Base-by-base conservation (phyloP, 1,140 invertebrate species). In the Dendrolimus punctatus region DNA sequence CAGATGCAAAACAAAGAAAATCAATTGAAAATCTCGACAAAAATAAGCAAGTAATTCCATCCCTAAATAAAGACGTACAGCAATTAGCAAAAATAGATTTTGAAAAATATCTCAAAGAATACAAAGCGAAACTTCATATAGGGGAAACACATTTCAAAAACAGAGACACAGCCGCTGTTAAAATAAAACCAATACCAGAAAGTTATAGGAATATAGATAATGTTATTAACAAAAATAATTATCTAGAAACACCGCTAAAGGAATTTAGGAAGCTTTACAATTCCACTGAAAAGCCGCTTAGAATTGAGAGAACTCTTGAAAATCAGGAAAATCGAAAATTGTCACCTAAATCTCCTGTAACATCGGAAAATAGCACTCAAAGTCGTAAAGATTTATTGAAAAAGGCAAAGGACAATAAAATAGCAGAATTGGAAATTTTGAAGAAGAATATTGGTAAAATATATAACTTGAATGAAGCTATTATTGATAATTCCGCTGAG, bases 191-290 rank as follows among this genome's bases (percentile, higher is more conserved):
- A 0, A 75, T 76, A 37, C 74, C 70, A 4, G 40, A 39, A 39
- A 40, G 48, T 0, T 71, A 58, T 50, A 56, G 49, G 4, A 50
- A 61, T 8, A 40, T 55, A 0, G 40, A 59, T n/a, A 9, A 36
- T 7, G n/a, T 60, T 45, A 36, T 60, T 43, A 51, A 64, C 36
- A 55, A 8, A 5, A 51, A 62, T 8, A 8, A 82, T 56, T 85
- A 77, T 48, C 62, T 85, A 44, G 77, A 77, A 57, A 80, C 69
- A 6, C 77, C 80, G 0, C 49, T 85, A 36, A 55, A 40, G n/a
- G 79, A 85, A 47, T 85, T 85, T 45, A 74, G 80, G 54, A 85
- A 83, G 60, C 52, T 79, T 6, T 85, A 85, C 57, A 67, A 71
- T 36, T 46, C 62, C 39, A 23, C 23, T 23, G 51, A 62, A 43